Evolutionary conservation across 2,888 invertebrate genomes (phyloP).

Genomic region (Heterodera filipjevi): DNA sequence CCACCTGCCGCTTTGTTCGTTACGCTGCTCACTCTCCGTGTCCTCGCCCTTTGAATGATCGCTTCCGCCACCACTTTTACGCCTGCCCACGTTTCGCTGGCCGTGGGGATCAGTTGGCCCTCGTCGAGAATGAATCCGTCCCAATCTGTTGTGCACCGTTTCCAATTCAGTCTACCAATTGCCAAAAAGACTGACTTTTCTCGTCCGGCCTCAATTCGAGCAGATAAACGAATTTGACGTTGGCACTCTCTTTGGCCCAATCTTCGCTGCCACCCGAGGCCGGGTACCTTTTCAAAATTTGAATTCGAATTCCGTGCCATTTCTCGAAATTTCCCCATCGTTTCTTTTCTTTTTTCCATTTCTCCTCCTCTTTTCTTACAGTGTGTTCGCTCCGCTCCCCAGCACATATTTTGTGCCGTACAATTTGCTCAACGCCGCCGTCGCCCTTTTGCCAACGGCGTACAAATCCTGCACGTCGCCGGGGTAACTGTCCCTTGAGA

Average conservation of each 20-base stretch:
- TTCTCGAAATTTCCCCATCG: too few relatives aligned
- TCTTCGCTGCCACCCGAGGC: constrained; percentile 65
- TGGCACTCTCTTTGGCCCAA: constrained; percentile 63
- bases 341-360: neutral
- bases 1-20: constrained; percentile 2
- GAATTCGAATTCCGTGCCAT: neutral
- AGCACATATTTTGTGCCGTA: constrained; percentile 64
- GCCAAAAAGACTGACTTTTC: constrained; percentile 50
- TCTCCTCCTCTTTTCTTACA: constrained; percentile 40
- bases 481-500: constrained; percentile 59
- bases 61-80: constrained; percentile 63
- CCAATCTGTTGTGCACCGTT: constrained; percentile 54
- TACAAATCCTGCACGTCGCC: constrained; percentile 63
- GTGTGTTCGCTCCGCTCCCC: constrained; percentile 63
- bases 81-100: constrained; percentile 64
- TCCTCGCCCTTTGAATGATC: constrained; percentile 49
- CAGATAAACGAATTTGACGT: constrained; percentile 64
- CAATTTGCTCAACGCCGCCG: constrained; percentile 54
- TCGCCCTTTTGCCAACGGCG: constrained; percentile 60
- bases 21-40: constrained; percentile 11
- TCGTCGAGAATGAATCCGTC: constrained; percentile 65
- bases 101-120: constrained; percentile 61
- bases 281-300: constrained; percentile 49
- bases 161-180: neutral
- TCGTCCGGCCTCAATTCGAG: constrained; percentile 64